Conservation (phyloP, 2,113 vertebrate species). For the human (Homo sapiens) region DNA sequence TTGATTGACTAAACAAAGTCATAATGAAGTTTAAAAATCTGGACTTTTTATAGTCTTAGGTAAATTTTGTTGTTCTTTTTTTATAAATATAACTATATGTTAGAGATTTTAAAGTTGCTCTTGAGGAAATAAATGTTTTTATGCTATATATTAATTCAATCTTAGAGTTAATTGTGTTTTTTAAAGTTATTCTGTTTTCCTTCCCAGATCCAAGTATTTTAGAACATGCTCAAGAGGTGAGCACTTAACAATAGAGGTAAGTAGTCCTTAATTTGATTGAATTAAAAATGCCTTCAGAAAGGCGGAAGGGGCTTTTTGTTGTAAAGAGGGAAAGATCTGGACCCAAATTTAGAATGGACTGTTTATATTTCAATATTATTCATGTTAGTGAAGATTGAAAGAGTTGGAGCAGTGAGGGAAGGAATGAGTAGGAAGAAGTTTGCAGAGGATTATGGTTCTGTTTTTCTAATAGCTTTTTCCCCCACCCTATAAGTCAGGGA, state of each 20-base stretch:
- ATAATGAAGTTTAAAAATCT: slow-evolving; percentile 23
- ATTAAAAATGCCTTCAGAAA: not conserved
- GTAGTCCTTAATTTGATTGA: slow-evolving; percentile 16
- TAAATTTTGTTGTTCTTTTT: not conserved
- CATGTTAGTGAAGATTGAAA: not conserved
- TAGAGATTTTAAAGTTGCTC: slow-evolving; percentile 25
- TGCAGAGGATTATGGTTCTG: not conserved
- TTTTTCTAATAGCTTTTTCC: not conserved
- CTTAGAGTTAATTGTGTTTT: slow-evolving; percentile 28
- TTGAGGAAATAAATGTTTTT: slow-evolving; percentile 29
- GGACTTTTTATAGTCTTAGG: not conserved
- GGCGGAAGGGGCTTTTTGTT: not conserved
- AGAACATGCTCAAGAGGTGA: slow-evolving; percentile 86
- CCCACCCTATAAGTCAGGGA: not conserved
- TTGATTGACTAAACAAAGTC: not conserved
- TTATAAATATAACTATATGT: slow-evolving; percentile 9
- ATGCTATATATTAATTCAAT: not conserved
- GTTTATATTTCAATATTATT: not conserved
- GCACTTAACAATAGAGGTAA: slow-evolving; percentile 90
- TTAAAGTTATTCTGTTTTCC: slow-evolving; percentile 60
- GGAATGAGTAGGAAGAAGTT: not conserved
- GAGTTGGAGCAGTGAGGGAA: not conserved
- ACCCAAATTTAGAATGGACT: not conserved
- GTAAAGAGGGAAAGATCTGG: not conserved
- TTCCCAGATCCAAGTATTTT: slow-evolving; percentile 89